Evolutionary conservation across 2,888 invertebrate genomes (phyloP), one percentile per base, ranked within the genome.

Genomic region (Antheraea yamamai): DNA sequence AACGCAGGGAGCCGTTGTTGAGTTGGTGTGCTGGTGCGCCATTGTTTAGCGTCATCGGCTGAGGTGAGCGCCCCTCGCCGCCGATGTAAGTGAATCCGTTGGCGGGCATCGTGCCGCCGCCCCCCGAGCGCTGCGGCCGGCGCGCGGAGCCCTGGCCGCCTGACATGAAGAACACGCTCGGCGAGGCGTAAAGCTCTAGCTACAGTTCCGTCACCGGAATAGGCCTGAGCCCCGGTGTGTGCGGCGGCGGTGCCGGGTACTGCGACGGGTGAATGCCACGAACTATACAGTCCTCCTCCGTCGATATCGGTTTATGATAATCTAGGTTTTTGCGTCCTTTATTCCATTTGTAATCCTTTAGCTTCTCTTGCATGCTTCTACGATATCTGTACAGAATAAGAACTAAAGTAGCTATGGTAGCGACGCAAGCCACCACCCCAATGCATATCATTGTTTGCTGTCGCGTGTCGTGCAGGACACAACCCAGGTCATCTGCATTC

Each of bases 171-270:
- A 95, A 97, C 93, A 96, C 97, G 96, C 95, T 96, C 95, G 96
- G 97, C 95, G 97, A 97, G 96, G 98, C 97, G 97, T 97, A 97
- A 95, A 97, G 97, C 96, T 98, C 98, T 98, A 98, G 98, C 98
- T 98, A 98, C 97, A 98, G 98, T 91, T 98, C 98, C 95, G 98
- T 98, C 86, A 98, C 98, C 82, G 98, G 98, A 87, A 98, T 97
- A 30, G 97, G 97, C 87, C 91, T 90, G 87, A 89, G 94, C 95
- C 90, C 95, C 93, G 88, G 91, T 81, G 92, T 85, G 92, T 92
- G 92, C 85, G 92, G 88, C 66, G 95, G 95, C 61, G 95, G 88
- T 95, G 87, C 90, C 77, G 93, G 93, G 91, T 94, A 95, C 87
- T 94, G 95, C 79, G 94, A 91, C 76, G 95, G 94, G 86, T 95